Base-by-base conservation (phyloP, 2,113 vertebrate species). In the Pachyramphus minor region DNA sequence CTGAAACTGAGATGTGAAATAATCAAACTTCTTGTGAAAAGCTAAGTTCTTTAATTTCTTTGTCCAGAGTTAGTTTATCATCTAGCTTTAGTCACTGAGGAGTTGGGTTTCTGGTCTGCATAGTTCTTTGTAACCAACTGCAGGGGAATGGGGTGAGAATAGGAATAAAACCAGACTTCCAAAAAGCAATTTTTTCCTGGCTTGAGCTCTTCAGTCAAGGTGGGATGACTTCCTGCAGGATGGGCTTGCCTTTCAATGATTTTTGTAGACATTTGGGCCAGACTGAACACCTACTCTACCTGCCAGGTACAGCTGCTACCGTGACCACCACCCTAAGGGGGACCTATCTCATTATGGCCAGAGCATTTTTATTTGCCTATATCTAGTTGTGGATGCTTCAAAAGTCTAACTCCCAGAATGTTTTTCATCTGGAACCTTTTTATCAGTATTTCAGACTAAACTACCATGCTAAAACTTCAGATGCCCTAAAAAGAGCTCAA, bases 351-450 rank as follows among this genome's bases (percentile, higher is more conserved):
- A 30, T 53, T 62, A 55, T 7, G 84, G 73, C 33, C 37, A 12
- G 8, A 95, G 12, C 14, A 19, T 39, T 84, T 85, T 77, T 23
- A 91, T 84, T 30, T 24, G 30, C 33, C 60, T 58, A 0, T 33
- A 41, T 27, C 49, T 37, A 17, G 7, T 39, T 56, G 41, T 18
- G 23, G 33, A 55, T 28, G 44, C 47, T n/a, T 31, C 39, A 80
- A 80, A 56, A 23, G 12, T 11, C 44, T 53, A 49, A 5, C n/a
- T 77, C 72, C 9, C 25, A 58, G 55, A 10, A 14, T 69, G 9
- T 19, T 81, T 86, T 89, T 90, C 31, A 55, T 69, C 72, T 89
- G 76, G 42, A 89, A 91, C 86, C 45, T 75, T 80, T 93, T 95
- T 78, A 81, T 82, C 68, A 90, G 73, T 90, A 84, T 49, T 64